Conservation (phyloP, 2,888 invertebrate species). For the Microctonus hyperodae region DNA sequence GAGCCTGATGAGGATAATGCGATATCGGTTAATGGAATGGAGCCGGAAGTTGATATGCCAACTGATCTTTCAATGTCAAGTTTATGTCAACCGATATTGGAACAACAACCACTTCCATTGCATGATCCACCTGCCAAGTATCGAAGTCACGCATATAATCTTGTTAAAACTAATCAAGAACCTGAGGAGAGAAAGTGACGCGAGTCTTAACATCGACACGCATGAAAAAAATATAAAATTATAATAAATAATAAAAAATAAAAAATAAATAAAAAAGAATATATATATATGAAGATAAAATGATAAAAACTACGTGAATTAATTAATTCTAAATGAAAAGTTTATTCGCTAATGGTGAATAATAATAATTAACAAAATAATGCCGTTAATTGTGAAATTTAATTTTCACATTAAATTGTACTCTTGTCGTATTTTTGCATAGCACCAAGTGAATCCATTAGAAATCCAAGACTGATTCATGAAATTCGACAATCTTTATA, state of each 20-base stretch:
- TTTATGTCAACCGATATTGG: conserved; percentile 54
- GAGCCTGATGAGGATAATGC: conserved; percentile 58
- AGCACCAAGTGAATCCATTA: conserved; percentile 22
- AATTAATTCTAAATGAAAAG: conserved; percentile 35
- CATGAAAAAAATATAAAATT: conserved; percentile 19
- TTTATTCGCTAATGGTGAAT: conserved; percentile 31
- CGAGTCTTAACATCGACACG: conserved; percentile 49
- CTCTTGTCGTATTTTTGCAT: conserved; percentile 12
- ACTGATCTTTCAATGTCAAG: conserved; percentile 62
- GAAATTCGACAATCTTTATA: conserved; percentile 21
- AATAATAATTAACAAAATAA: conserved; percentile 9
- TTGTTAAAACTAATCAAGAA: conserved; percentile 59
- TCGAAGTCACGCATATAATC: conserved; percentile 61
- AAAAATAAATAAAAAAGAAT: background rate
- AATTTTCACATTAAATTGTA: background rate
- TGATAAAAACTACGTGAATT: background rate
- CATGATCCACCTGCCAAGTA: conserved; percentile 61
- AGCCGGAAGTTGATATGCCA: conserved; percentile 61
- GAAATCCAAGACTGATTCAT: conserved; percentile 32
- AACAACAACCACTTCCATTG: conserved; percentile 52
- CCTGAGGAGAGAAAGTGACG: conserved; percentile 62
- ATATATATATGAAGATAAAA: no score
- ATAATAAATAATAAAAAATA: background rate
- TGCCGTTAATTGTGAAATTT: conserved; percentile 5
- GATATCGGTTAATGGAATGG: conserved; percentile 48